A percentile compares a stretch with the other conserved stretches of the same genome.
phyloP scores from a whole-genome alignment of 2,888 invertebrate species.

The Tenthredo amoena region DNA sequence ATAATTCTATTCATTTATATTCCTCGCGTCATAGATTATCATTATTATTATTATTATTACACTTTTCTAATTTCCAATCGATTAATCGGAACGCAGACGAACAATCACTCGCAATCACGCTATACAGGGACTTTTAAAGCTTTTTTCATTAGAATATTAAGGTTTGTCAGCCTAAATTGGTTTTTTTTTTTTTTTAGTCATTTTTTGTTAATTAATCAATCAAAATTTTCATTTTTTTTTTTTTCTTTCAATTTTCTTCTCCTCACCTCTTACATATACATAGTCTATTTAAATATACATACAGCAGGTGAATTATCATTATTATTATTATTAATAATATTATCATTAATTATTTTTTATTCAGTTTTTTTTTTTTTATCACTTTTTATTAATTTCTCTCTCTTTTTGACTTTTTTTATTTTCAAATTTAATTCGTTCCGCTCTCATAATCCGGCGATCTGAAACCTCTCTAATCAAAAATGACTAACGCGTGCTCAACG shows the following conservation, averaged over 20 bases:
- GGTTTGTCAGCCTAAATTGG: conserved; percentile 42
- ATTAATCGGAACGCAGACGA: conserved; percentile 13
- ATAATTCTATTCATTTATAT: background rate
- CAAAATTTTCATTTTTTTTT: background rate
- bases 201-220: background rate
- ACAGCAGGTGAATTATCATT: background rate
- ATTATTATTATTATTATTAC: conserved; percentile 26
- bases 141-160: conserved; percentile 50
- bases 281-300: background rate
- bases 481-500: too few relatives aligned
- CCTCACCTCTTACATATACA: background rate
- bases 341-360: background rate
- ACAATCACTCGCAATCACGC: conserved; percentile 42
- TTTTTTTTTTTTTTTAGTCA: conserved; percentile 9
- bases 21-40: background rate
- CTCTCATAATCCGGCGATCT: too few relatives aligned
- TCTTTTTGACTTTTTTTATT: background rate
- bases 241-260: background rate
- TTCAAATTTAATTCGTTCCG: too few relatives aligned
- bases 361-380: background rate
- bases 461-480: too few relatives aligned
- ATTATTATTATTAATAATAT: too few relatives aligned
- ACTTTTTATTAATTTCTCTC: background rate
- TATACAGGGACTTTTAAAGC: conserved; percentile 40
- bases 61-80: conserved; percentile 35